These are phyloP conservation scores for Brachionus calyciflorus DNA, from an alignment of 1,140 invertebrate genomes.

Conservation along the genomic window DNA sequence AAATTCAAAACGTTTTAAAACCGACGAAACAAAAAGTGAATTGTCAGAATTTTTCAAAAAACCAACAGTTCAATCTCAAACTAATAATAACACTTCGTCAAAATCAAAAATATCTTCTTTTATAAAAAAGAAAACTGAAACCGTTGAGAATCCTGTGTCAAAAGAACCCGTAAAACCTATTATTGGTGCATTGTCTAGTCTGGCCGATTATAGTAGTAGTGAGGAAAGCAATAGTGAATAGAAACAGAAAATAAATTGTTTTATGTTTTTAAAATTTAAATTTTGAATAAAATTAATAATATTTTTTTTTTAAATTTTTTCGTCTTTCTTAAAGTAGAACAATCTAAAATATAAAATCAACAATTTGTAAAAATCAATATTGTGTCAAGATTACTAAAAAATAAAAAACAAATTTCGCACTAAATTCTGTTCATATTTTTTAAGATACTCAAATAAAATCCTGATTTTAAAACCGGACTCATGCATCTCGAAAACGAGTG, in stretches of 20 bases:
- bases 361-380: too few relatives aligned
- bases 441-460: too few relatives aligned
- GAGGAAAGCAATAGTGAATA: not conserved
- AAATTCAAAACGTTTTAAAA: not conserved
- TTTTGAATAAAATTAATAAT: too few relatives aligned
- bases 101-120: constrained; percentile 16
- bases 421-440: too few relatives aligned
- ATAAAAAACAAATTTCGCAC: too few relatives aligned
- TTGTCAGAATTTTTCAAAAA: constrained; percentile 9
- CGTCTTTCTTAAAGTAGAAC: too few relatives aligned
- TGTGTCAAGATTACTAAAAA: too few relatives aligned
- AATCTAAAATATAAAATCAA: too few relatives aligned
- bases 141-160: not conserved
- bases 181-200: not conserved
- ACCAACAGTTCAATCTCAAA: not conserved
- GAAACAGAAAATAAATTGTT: not conserved
- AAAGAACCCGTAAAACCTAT: not conserved
- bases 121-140: constrained; percentile 19
- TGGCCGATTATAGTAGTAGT: constrained; percentile 15
- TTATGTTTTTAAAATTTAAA: too few relatives aligned
- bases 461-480: too few relatives aligned
- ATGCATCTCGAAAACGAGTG: too few relatives aligned
- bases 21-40: not conserved
- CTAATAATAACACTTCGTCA: not conserved
- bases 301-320: too few relatives aligned